These are phyloP conservation scores for Eumerus sabulonum DNA, from an alignment of 2,888 invertebrate species.

Conservation along the genomic window DNA sequence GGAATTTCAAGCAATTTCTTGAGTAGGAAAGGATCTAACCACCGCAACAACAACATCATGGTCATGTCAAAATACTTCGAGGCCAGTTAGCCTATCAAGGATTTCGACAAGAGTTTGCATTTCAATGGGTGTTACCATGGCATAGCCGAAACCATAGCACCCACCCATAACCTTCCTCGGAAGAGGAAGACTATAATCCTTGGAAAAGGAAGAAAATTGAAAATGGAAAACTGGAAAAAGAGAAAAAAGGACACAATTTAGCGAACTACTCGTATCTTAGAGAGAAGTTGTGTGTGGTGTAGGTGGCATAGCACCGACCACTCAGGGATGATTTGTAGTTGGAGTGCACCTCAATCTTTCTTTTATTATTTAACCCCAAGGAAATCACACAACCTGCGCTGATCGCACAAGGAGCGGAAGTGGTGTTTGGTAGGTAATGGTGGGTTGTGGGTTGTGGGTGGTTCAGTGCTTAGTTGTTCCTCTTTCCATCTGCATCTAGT, in stretches of 20 bases:
- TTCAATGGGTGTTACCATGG: slow-evolving; percentile 32
- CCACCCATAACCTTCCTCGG: slow-evolving; percentile 34
- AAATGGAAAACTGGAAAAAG: too few species aligned
- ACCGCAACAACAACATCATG: slow-evolving; percentile 36
- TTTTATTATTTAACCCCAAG: slow-evolving; percentile 66
- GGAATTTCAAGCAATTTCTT: slow-evolving; percentile 52
- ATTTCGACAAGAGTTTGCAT: slow-evolving; percentile 41
- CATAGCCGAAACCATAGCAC: not conserved
- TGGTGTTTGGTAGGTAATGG: slow-evolving; percentile 13
- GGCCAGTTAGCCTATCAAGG: not conserved
- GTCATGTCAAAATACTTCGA: slow-evolving; percentile 52
- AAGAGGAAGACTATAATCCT: slow-evolving; percentile 57
- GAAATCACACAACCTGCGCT: slow-evolving; percentile 49
- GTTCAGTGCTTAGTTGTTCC: too few species aligned
- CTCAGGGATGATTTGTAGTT: slow-evolving; percentile 57
- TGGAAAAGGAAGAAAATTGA: not conserved
- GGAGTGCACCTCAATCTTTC: slow-evolving; percentile 54
- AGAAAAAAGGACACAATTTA: too few species aligned
- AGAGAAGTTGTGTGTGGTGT: not conserved
- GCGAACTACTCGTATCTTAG: not conserved
- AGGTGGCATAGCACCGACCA: slow-evolving; percentile 37
- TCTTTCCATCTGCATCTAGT: slow-evolving; percentile 14
- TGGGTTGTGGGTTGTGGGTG: too few species aligned
- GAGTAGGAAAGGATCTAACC: slow-evolving; percentile 30
- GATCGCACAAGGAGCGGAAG: slow-evolving; percentile 6